Base-by-base conservation (phyloP, 2,888 invertebrate species). In the Eremobia ochroleuca region DNA sequence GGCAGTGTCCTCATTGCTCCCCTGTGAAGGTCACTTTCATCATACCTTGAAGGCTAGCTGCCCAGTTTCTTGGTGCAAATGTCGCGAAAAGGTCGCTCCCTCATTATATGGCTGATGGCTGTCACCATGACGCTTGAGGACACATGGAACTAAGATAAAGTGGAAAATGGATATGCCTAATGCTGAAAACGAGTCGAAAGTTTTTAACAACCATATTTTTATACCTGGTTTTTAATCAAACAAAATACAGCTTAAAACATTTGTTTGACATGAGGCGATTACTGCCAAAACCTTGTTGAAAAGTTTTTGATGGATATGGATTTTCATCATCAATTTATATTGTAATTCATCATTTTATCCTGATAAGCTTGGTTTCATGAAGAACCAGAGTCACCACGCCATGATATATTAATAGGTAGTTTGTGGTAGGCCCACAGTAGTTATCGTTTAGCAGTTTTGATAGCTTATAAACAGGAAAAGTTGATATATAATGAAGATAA, bases 21-120 rank as follows among this genome's bases (percentile, higher is more conserved):
- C 52, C n/a, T n/a, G 28, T 55, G 70, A 74, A 85, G 87, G 81
- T 85, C 81, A 77, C 62, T 52, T 46, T 71, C 37, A 68, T 59
- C 46, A 62, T 62, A 71, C 21, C 73, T 58, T 64, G 81, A 77
- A 75, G 78, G 76, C 71, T 69, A 68, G 68, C 59, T 62, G 73
- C 28, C 62, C 72, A 81, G 73, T 71, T 85, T 67, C 69, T 75
- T 71, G 77, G 77, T 77, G 73, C 81, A 88, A 87, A 87, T 87
- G 82, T 86, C 83, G 70, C 68, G 74, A 49, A 86, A 88, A 87
- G 88, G 87, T 87, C 86, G 15, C 18, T 73, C 28, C 66, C 77
- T 79, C 76, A 31, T 87, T 82, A 86, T 61, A 34, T 74, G 21
- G 9, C 28, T 69, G 77, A 34, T 74, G 21, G 9, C 28, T 69